Evolutionary conservation across 1,140 invertebrate species (phyloP), one percentile per base, ranked within the genome.

Genomic region (Uloborus diversus): DNA sequence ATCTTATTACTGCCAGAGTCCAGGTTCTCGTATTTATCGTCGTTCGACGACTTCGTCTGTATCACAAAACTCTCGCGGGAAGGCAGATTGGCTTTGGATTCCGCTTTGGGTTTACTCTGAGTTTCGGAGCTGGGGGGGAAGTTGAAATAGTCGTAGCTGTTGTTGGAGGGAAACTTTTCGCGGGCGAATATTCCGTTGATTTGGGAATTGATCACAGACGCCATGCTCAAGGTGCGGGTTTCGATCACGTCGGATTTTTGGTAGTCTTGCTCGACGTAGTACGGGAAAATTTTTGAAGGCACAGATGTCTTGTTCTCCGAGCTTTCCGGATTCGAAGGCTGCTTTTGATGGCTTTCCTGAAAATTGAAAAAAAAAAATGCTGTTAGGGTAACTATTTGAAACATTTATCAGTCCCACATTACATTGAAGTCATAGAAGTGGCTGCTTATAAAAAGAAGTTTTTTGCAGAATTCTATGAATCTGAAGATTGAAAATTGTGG

Each of bases 151-250:
- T 49, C 64, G 23, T 35, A 47, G 20, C 49, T 65, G n/a, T 65
- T 78, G 23, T 78, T 78, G 14, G 47, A 78, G 4, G 32, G n/a
- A 42, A 66, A 65, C 9, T 78, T 78, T 7, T 78, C 73, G 5
- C 73, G 42, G n/a, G 73, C 61, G 25, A 65, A 78, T 28, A 78
- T 78, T 49, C 73, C 73, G 37, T 78, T 78, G 17, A 78, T 78
- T 42, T 78, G 28, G 23, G 73, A 78, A 25, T 78, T 56, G 11
- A 78, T 78, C 2, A 78, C 73, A 5, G 73, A 65, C 11, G 27
- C 73, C 17, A 78, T 64, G n/a, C 61, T 78, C 20, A 78, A 23
- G 32, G 61, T 78, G 23, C 73, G 61, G n/a, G 62, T 78, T 78
- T 78, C 73, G 14, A 78, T 25, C 27, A 5, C 28, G n/a, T 27